Evolutionary conservation across 2,888 invertebrate genomes (phyloP), one percentile per base, ranked within the genome.

Genomic region (Eupithecia centaureata): DNA sequence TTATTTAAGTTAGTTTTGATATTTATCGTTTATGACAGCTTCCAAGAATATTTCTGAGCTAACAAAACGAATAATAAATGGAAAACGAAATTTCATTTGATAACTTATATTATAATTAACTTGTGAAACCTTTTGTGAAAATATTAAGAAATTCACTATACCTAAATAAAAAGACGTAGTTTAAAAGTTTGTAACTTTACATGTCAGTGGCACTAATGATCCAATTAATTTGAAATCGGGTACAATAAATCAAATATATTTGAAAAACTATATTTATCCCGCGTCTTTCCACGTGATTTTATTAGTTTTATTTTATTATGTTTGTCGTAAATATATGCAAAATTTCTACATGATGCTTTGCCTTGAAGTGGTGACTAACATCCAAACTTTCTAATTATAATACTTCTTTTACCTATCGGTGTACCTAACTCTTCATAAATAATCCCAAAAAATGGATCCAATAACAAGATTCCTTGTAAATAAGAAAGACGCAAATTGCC

Each of bases 401-500:
- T 35, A n/a, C n/a, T n/a, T n/a, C n/a, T n/a, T n/a, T n/a, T n/a
- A n/a, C n/a, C n/a, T n/a, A n/a, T n/a, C n/a, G n/a, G n/a, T n/a
- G n/a, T n/a, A n/a, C n/a, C n/a, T n/a, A n/a, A n/a, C 15, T 35
- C 15, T 18, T 18, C 10, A 42, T 52, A 52, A 13, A 4, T 15
- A 13, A 52, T 52, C 13, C 12, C 5, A 52, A 15, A 5, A 52
- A 47, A 52, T 7, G 5, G 25, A 52, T 52, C 52, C 15, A 7
- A 27, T 27, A 52, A 18, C 15, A 5, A 27, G 10, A 47, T 22
- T 47, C 12, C 47, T 47, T 47, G 22, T 15, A 52, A 52, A 52
- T 27, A 27, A 27, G 52, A 52, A 27, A 52, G 13, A 52, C 25
- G 52, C 27, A 52, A 52, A 52, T 52, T 52, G 27, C 52, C 27